Percentiles rank a stretch among this genome's conserved stretches.
Conservation (phyloP, 1,140 invertebrate species). For the Apis florea region DNA sequence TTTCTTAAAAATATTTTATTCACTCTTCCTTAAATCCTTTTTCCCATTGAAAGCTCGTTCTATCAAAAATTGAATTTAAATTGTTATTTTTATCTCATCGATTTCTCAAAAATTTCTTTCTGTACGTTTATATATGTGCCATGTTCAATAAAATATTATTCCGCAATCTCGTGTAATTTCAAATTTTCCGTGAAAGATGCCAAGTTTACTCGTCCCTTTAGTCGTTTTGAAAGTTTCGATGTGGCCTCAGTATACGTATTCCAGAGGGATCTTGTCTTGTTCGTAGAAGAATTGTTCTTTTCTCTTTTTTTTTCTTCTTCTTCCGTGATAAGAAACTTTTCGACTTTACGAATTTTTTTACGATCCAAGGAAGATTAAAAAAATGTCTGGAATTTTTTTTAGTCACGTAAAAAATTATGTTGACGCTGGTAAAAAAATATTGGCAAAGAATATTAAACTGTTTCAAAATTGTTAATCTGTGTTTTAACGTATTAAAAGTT, state of each 20-base stretch:
- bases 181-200: not conserved
- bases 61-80: not conserved
- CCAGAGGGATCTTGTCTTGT: not conserved
- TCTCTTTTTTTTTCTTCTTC: not conserved
- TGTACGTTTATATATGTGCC: not conserved
- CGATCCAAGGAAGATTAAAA: not conserved
- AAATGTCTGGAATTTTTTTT: not conserved
- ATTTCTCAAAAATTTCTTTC: not conserved
- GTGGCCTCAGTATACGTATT: not conserved
- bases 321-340: not conserved
- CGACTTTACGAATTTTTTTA: not conserved
- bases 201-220: not conserved
- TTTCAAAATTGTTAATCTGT: not conserved
- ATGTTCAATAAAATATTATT: not conserved
- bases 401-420: not conserved
- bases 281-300: not conserved
- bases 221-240: not conserved
- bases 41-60: not conserved
- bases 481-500: not conserved
- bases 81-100: not conserved
- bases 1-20: not conserved
- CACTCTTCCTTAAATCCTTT: not conserved
- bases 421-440: not conserved
- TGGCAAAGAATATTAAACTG: not conserved
- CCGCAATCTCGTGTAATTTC: not conserved